Evolutionary conservation across 2,113 vertebrate species (phyloP), one percentile per base, ranked within the genome.

Genomic region (Engraulis encrasicolus): DNA sequence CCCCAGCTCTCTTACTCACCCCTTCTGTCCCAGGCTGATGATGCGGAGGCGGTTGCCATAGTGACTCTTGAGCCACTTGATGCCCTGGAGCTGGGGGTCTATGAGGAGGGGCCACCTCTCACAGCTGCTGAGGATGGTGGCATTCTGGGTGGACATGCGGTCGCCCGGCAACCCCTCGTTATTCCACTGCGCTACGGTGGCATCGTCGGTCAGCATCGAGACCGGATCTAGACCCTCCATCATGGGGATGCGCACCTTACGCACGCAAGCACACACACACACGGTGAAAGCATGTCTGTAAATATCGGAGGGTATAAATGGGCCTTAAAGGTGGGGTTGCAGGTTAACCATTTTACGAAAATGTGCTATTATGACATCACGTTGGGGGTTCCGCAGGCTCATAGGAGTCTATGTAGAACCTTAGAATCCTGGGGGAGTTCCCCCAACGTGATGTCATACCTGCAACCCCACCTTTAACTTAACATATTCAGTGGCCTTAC

Each of bases 51-150:
- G 50, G 88, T 84, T 94, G 52, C 93, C 90, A 82, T 90, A 90
- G 91, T 92, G 94, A 89, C 91, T 93, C 93, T 96, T 95, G 89
- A 96, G 90, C 94, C 94, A 93, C 87, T 95, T 96, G 85, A 95
- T 94, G 79, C 95, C 92, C 86, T 94, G 94, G 14, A 91, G 90
- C 89, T 95, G 94, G 49, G 94, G 92, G 88, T 94, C 96, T 82
- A 95, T 95, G 82, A 94, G 92, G n/a, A 95, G 92, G 82, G 95
- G 93, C 93, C 95, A 94, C 1, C 88, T 89, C 87, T 96, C 87
- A 89, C 94, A 95, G 82, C 92, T 95, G 1, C 31, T 93, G 83
- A 95, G 91, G 86, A 93, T 92, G 58, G 92, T 90, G 2, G 91
- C 94, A 82, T 96, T 95, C 93, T 95, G 92, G 40, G 91, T 94